Evolutionary conservation across 2,888 invertebrate species (phyloP), one percentile per base, ranked within the genome.

Genomic region (Dynastes tityus): DNA sequence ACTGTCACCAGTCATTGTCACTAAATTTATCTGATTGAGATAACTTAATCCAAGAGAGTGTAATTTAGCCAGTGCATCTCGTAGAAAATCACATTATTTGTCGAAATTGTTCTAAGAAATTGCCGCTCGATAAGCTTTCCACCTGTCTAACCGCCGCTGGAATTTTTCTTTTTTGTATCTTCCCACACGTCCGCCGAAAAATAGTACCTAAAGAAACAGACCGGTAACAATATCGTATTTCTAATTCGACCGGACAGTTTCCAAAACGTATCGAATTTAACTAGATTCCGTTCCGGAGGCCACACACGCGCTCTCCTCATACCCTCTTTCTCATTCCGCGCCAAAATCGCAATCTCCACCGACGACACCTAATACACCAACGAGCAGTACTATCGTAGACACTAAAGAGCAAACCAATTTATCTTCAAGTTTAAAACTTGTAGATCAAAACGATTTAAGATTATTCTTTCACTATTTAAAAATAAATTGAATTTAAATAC

Each of bases 281-380:
- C 22, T 16, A 9, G 55, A 71, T 55, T 55, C 9, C 55, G 53
- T 58, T 71, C 37, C 37, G 55, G n/a, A 29, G 16, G 55, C 58
- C 37, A 55, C 11, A 68, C 67, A 6, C 71, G n/a, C 16, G 32
- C 37, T 16, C 53, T 53, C 32, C 71, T 5, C 11, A 45, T 32
- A 32, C 5, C 37, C n/a, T 2, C 4, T 13, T 70, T 37, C 37
- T n/a, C 73, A 27, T 16, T 53, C n/a, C 32, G 9, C 64, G 49
- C 32, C 49, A 49, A 53, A 64, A 9, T 45, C 37, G 45, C 65
- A 49, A 16, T 11, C 13, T 76, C n/a, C 40, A 65, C n/a, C 11
- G 16, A 64, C 9, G 3, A 75, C 16, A 11, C 37, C 86, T 87
- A 87, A 86, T 87, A 86, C 86, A 87, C 84, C 85, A 83, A 22